Evolutionary conservation across 2,888 invertebrate genomes (phyloP).

Genomic region (Trichacis sp.): DNA sequence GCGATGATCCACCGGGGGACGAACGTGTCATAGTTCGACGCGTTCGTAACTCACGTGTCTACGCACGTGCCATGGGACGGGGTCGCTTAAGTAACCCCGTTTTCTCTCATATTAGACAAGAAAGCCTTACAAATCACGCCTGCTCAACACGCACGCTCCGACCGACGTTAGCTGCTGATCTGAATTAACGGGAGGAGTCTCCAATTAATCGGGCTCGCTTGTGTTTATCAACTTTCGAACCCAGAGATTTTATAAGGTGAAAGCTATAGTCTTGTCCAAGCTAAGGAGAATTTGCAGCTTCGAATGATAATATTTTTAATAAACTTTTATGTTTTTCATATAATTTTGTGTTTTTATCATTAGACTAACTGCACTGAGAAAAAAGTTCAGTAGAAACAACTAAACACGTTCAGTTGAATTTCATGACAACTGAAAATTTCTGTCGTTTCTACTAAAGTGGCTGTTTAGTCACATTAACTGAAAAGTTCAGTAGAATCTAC

Average conservation of each 20-base stretch:
- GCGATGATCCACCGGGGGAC: slow-evolving; percentile 35
- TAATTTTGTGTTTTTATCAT: no score
- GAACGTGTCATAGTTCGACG: slow-evolving; percentile 61
- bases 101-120: slow-evolving; percentile 55
- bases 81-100: slow-evolving; percentile 48
- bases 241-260: neutral
- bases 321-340: no score
- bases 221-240: slow-evolving; percentile 24
- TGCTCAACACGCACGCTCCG: slow-evolving; percentile 48
- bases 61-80: slow-evolving; percentile 61
- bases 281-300: no score
- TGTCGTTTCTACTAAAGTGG: no score
- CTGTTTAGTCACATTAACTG: no score
- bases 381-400: no score
- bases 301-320: no score
- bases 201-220: slow-evolving; percentile 48
- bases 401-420: no score
- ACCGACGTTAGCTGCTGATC: slow-evolving; percentile 39
- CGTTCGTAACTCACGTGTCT: slow-evolving; percentile 64
- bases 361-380: no score
- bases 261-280: no score
- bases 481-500: no score
- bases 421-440: no score
- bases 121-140: slow-evolving; percentile 62
- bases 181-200: slow-evolving; percentile 51